Evolutionary conservation across 2,888 invertebrate species (phyloP).

Genomic region (Lapara coniferarum): DNA sequence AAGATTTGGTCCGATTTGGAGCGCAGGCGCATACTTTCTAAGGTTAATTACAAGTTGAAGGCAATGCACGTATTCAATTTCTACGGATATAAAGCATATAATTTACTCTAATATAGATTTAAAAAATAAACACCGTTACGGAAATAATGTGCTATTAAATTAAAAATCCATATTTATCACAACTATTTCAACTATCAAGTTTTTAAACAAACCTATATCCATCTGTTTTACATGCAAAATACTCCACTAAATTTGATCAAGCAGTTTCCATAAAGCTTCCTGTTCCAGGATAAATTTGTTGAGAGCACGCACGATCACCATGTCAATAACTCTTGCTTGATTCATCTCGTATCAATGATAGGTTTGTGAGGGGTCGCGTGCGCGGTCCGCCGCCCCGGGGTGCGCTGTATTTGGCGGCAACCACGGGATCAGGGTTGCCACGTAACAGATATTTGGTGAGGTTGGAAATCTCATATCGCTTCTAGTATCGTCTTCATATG

Average conservation of each 20-base stretch:
- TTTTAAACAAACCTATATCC: background rate
- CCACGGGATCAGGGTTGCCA: background rate
- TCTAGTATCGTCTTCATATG: too few species aligned
- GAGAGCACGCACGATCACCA: slow-evolving; percentile 10
- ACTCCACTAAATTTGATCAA: background rate
- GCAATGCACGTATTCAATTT: too few species aligned
- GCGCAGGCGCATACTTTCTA: too few species aligned
- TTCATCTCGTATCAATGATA: slow-evolving; percentile 21
- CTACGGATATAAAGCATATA: too few species aligned
- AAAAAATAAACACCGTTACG: too few species aligned
- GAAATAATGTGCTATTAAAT: too few species aligned
- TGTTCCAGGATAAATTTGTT: slow-evolving; percentile 7
- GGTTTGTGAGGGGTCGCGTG: slow-evolving; percentile 34
- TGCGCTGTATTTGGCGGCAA: slow-evolving; percentile 17
- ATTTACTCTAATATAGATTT: too few species aligned
- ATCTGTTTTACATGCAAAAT: background rate
- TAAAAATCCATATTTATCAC: too few species aligned
- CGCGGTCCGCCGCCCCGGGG: slow-evolving; percentile 31
- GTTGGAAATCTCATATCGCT: background rate
- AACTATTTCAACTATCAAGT: too few species aligned
- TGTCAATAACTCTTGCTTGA: slow-evolving; percentile 13
- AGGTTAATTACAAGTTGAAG: too few species aligned
- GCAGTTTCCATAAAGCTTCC: background rate
- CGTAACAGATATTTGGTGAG: background rate
- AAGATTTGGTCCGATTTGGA: too few species aligned